phyloP scores from a whole-genome alignment of 2,888 invertebrate genomes.

The Myopa tessellatipennis region DNA sequence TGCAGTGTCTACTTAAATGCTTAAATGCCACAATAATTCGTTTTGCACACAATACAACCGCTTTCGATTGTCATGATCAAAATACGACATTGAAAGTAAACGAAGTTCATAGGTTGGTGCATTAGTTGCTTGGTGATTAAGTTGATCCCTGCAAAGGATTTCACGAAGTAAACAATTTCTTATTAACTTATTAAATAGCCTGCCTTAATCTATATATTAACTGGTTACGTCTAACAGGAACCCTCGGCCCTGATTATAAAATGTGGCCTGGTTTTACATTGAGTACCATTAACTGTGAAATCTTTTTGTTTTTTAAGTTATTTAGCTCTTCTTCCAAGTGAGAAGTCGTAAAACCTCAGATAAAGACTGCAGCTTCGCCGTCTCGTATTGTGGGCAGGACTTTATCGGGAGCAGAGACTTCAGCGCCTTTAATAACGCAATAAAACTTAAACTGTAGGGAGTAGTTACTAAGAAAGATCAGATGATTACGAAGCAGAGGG shows the following conservation, averaged over 20 bases:
- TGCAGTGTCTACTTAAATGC: conserved; percentile 16
- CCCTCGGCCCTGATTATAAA: too few relatives aligned
- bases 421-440: conserved; percentile 57
- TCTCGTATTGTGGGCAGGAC: conserved; percentile 7
- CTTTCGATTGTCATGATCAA: conserved; percentile 22
- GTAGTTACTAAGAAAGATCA: conserved; percentile 59
- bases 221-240: not conserved
- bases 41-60: conserved; percentile 41
- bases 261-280: not conserved
- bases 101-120: too few relatives aligned
- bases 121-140: too few relatives aligned
- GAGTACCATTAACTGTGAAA: not conserved
- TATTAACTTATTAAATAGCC: too few relatives aligned
- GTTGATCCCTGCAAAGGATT: too few relatives aligned
- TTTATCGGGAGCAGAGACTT: conserved; percentile 20
- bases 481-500: conserved; percentile 5
- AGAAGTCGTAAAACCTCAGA: not conserved
- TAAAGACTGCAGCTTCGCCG: conserved; percentile 4
- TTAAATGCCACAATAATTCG: conserved; percentile 45
- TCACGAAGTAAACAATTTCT: too few relatives aligned
- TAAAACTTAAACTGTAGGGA: conserved; percentile 63
- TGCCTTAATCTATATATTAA: not conserved
- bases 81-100: not conserved
- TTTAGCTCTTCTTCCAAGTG: conserved; percentile 56
- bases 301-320: conserved; percentile 48